Evolutionary conservation across 2,113 vertebrate genomes (phyloP), one percentile per base, ranked within the genome.

Genomic region (Thunnus thynnus): DNA sequence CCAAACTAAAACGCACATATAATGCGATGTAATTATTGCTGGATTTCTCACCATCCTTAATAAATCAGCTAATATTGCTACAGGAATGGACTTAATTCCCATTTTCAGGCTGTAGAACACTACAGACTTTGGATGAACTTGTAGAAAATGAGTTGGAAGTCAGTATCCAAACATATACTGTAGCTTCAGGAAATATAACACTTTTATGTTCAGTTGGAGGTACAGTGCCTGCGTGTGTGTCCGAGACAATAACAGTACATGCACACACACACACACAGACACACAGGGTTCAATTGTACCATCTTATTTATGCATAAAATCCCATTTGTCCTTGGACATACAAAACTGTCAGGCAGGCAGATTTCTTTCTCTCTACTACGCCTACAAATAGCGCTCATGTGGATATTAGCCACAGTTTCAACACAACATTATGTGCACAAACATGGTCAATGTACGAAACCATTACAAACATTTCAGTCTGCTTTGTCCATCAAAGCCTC

Each of bases 401-500:
- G 75, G 46, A 81, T 0, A 44, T 48, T 50, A 41, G 52, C 32
- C 66, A 52, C 41, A 72, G n/a, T 77, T 63, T 62, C 13, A 71
- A 27, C 36, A 54, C 57, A 69, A 54, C 13, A 84, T 71, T 69
- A 55, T 66, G 20, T 71, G 18, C 66, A 80, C 44, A 54, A 57
- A 79, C 4, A 4, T 71, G 56, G 57, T 78, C 61, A 65, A 27
- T 58, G 62, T 32, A 81, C 30, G 18, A 69, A 27, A 85, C 30
- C 67, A 71, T 87, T 79, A 76, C 67, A 84, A 80, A 82, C 12
- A 66, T 78, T 64, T 83, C 17, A 36, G 62, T 61, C 25, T 78
- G 27, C 48, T 80, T 91, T 84, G 80, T 86, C 69, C 50, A 58
- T 84, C 72, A 82, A 87, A 84, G 72, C 82, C 46, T 63, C 13